phyloP scores from a whole-genome alignment of 2,797 vertebrate genomes.

The Thaleichthys pacificus region DNA sequence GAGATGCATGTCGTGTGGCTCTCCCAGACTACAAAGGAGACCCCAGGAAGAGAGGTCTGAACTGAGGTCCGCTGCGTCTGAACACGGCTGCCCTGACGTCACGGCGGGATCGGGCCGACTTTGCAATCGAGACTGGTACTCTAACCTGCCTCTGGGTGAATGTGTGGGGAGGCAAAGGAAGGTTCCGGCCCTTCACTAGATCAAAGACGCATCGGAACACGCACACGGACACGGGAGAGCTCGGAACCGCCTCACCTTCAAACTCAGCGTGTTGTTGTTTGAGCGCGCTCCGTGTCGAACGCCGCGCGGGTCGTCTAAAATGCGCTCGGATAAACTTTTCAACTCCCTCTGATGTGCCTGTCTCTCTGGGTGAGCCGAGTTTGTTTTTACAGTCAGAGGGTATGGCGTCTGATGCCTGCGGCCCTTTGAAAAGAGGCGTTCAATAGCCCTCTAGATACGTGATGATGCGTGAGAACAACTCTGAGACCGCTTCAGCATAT shows the following conservation, averaged over 20 bases:
- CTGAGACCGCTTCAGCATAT: too few species aligned
- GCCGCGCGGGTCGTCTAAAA: slow-evolving; percentile 23
- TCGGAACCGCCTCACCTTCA: not conserved
- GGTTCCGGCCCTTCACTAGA: not conserved
- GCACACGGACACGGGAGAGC: too few species aligned
- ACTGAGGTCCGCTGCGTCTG: too few species aligned
- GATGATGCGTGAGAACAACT: too few species aligned
- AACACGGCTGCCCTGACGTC: slow-evolving; percentile 45
- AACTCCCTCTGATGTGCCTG: slow-evolving; percentile 17
- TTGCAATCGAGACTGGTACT: slow-evolving; percentile 1
- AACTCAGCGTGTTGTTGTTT: not conserved
- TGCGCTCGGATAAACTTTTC: slow-evolving; percentile 35
- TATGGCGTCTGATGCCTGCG: slow-evolving; percentile 4
- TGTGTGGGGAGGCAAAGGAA: not conserved
- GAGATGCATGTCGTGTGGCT: slow-evolving; percentile 31
- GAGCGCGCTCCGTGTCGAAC: slow-evolving; percentile 8
- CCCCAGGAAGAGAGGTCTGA: too few species aligned
- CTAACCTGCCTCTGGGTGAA: not conserved
- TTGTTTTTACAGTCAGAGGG: slow-evolving; percentile 14
- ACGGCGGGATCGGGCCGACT: slow-evolving; percentile 6
- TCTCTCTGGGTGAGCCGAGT: slow-evolving; percentile 13
- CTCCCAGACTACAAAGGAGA: slow-evolving; percentile 52
- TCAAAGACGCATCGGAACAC: not conserved
- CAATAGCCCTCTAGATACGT: slow-evolving; percentile 15
- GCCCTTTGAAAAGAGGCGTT: slow-evolving; percentile 24